These are phyloP conservation scores for Sebastes vulpes DNA, from an alignment of 2,797 vertebrate species.

Conservation along the genomic window DNA sequence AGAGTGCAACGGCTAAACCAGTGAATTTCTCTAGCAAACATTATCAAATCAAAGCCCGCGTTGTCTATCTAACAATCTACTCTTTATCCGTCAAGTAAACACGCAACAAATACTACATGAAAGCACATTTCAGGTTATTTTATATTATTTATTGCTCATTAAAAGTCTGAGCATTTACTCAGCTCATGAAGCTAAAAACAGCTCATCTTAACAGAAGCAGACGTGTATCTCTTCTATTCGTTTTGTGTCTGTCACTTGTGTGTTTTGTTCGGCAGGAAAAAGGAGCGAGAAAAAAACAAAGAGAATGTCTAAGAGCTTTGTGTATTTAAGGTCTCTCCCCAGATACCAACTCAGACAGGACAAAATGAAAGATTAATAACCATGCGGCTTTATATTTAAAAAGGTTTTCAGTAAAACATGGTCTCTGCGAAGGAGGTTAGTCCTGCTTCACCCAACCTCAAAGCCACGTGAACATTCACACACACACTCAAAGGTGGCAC, in stretches of 20 bases:
- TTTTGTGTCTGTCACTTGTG: slow-evolving; percentile 50
- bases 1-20: slow-evolving; percentile 41
- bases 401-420: slow-evolving; percentile 70
- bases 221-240: slow-evolving; percentile 17
- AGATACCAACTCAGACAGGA: slow-evolving; percentile 80
- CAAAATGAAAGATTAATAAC: slow-evolving; percentile 86
- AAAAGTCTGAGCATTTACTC: slow-evolving; percentile 31
- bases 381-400: slow-evolving; percentile 78
- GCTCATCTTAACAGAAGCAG: slow-evolving; percentile 21
- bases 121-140: slow-evolving; percentile 16
- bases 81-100: slow-evolving; percentile 16
- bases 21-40: slow-evolving; percentile 38
- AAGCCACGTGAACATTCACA: neutral
- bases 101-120: slow-evolving; percentile 21
- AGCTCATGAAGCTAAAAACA: slow-evolving; percentile 39
- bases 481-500: neutral
- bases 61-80: slow-evolving; percentile 29
- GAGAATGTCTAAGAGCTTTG: slow-evolving; percentile 78
- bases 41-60: slow-evolving; percentile 16
- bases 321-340: slow-evolving; percentile 81
- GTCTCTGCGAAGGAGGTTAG: slow-evolving; percentile 45
- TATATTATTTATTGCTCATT: slow-evolving; percentile 58
- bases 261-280: slow-evolving; percentile 29
- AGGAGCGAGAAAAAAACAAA: slow-evolving; percentile 60
- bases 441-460: slow-evolving; percentile 5